Conservation (phyloP, 2,888 invertebrate genomes). For the Actias luna region DNA sequence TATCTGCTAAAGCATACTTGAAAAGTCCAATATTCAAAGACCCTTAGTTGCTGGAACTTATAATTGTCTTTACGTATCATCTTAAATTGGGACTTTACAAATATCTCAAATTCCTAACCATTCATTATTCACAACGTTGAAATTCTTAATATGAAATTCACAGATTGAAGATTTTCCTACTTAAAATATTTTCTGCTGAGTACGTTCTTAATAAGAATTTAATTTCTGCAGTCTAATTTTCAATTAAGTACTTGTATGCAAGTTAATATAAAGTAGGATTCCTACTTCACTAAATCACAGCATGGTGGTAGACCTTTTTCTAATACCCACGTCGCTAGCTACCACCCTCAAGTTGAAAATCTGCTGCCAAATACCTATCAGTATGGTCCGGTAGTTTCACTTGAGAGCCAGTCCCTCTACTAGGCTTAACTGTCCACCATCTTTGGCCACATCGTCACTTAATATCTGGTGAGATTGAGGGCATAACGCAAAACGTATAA, state of each 20-base stretch:
- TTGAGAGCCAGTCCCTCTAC: too few relatives aligned
- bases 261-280: neutral
- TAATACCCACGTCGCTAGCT: too few relatives aligned
- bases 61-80: neutral
- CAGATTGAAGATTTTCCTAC: slow-evolving; percentile 2
- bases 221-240: neutral
- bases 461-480: too few relatives aligned
- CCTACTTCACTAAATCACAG: neutral
- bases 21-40: neutral
- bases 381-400: too few relatives aligned
- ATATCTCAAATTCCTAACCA: slow-evolving; percentile 4
- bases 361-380: too few relatives aligned
- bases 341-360: too few relatives aligned
- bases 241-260: neutral
- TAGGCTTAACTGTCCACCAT: too few relatives aligned
- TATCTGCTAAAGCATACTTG: neutral
- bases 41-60: neutral
- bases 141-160: slow-evolving; percentile 8
- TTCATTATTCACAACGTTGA: slow-evolving; percentile 9
- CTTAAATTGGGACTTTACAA: neutral
- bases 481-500: too few relatives aligned
- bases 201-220: neutral
- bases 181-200: neutral
- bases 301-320: too few relatives aligned
- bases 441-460: too few relatives aligned